Base-by-base conservation (phyloP, 2,888 invertebrate species). In the Xestia c-nigrum region DNA sequence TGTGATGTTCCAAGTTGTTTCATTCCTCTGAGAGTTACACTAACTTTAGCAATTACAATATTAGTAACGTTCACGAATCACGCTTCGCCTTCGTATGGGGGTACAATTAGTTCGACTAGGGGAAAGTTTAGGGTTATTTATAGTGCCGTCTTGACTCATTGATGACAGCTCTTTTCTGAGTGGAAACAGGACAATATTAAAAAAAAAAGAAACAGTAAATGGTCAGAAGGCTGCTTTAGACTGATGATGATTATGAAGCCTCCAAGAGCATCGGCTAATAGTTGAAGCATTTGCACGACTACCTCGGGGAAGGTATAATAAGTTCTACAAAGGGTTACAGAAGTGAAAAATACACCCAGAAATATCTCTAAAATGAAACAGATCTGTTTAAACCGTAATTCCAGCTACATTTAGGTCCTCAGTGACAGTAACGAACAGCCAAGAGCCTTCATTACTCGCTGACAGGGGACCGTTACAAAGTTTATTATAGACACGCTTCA, bases 31-130 rank as follows among this genome's bases (percentile, higher is more conserved):
- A 9, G 70, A 57, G 12, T 12, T 31, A 31, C 43, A n/a, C 24
- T 52, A 85, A 85, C 65, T 83, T 83, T 64, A 24, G 63, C 59
- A 70, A 61, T 85, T 67, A 85, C 63, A 47, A 52, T 70, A 85
- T 72, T 80, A 72, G 68, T 52, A 70, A 40, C 76, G 14, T 47
- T 55, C 31, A n/a, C n/a, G n/a, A n/a, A n/a, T n/a, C n/a, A 63
- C 52, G 64, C 9, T 69, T 84, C 12, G 43, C 19, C 5, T 14
- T n/a, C 31, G 5, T 7, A 46, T 7, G 52, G 21, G n/a, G 12
- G 16, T 31, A 16, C 9, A 21, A 12, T 31, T 14, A 21, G 14
- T n/a, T 14, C 14, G 3, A 4, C 0, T 16, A 14, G n/a, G 16
- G 16, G 57, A 52, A 69, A 31, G 14, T 59, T 43, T n/a, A 0